Evolutionary conservation across 2,113 vertebrate species (phyloP), one percentile per base, ranked within the genome.

Genomic region (Daphoenositta chrysoptera): DNA sequence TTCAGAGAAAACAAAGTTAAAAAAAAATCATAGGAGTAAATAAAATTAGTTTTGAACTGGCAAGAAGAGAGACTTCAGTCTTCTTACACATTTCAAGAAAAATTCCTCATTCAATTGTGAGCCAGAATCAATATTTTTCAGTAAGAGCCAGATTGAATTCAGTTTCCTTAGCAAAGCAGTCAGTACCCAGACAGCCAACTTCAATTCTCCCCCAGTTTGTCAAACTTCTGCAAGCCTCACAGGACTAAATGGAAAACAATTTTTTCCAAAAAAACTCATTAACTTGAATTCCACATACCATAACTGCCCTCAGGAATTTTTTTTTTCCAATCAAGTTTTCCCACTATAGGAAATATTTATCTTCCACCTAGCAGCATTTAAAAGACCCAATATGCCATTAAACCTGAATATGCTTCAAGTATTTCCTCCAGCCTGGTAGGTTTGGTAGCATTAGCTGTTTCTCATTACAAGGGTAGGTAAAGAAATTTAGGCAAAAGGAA

Each of bases 41-140:
- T 96, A 94, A 90, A 95, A 96, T 94, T 83, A 94, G 86, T 94
- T 97, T 86, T 93, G 64, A 93, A 90, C 94, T 82, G 83, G 79
- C 51, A 93, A 94, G 88, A 87, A 95, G 47, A 96, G 83, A 96
- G 92, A 94, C 92, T 89, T 93, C 94, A 94, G 94, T 82, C 93
- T 78, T 95, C 93, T 95, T 94, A 87, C 90, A 94, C 80, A 77
- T 93, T 86, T 92, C 88, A 93, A 96, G 94, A 96, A 97, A 95
- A 96, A 96, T 71, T 95, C 90, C 90, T 96, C 94, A 95, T 96
- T 96, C 96, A 95, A 92, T 95, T 93, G 86, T 94, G 92, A 94
- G 94, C 94, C 94, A 96, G 96, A 97, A 97, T 96, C 96, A 97
- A 96, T 97, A 96, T 96, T 97, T 96, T 96, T 96, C 96, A 97